Evolutionary conservation across 2,113 vertebrate species (phyloP), one percentile per base, ranked within the genome.

Genomic region (Sisor rabdophorus): DNA sequence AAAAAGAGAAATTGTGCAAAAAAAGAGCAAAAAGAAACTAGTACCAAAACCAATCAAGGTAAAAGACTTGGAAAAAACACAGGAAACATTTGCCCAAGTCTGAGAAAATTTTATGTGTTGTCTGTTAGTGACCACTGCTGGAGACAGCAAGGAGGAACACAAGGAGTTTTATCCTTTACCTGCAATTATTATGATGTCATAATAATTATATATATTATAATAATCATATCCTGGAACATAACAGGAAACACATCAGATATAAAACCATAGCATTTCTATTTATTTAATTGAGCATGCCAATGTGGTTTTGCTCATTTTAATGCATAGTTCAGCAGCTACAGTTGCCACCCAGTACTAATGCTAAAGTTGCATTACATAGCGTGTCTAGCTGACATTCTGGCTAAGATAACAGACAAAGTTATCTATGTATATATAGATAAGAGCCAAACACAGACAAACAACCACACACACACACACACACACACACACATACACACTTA

Each of bases 111-210:
- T 22, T 16, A 16, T 48, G 22, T 68, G 44, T 26, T 65, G 36
- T 26, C 44, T 50, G 22, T 28, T 68, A 68, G 22, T 68, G 44
- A 68, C 63, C 63, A 47, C 64, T 50, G 26, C 64, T 68, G 64
- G 64, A 26, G 64, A 67, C 61, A 64, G 4, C 32, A 64, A 67
- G 17, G 22, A 67, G 22, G 24, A 67, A 44, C 19, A 8, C 32
- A 12, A 11, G 19, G n/a, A 40, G 17, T 64, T 64, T 11, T 32
- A 36, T 36, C 32, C 32, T 40, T 32, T 15, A 22, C 22, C 20
- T n/a, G 4, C 20, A 64, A 40, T 64, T 22, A 13, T 22, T 44
- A 32, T 20, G 1, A 11, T 9, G 16, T 16, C 12, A 26, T 26
- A 30, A 5, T 1, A 9, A 19, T 9, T 1, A 4, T 1, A 4